Conservation (phyloP, 2,113 vertebrate genomes). For the Cheilinus undulatus region DNA sequence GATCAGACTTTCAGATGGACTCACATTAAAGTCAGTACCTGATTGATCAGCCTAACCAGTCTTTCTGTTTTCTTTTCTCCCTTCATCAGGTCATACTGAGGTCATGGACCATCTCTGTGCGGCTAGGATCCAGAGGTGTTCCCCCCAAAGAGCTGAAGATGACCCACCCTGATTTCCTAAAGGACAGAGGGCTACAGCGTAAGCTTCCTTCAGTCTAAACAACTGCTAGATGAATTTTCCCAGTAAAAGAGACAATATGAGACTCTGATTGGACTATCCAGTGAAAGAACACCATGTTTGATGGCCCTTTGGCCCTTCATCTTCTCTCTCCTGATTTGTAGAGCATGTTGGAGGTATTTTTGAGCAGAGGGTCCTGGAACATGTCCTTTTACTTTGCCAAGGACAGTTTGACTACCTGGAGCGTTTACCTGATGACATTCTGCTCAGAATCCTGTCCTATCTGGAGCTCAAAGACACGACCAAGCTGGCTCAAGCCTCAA, state of each 20-base stretch:
- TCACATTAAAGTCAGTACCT: background rate
- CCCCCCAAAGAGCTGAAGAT: slow-evolving; percentile 79
- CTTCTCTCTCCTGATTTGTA: slow-evolving; percentile 52
- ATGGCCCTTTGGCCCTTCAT: too few relatives aligned
- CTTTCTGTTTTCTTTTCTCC: background rate
- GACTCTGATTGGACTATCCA: too few relatives aligned
- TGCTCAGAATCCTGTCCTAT: slow-evolving; percentile 82
- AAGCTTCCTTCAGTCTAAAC: slow-evolving; percentile 38
- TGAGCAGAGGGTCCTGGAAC: slow-evolving; percentile 78
- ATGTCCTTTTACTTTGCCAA: slow-evolving; percentile 79
- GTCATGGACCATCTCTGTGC: slow-evolving; percentile 85
- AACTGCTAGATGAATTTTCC: background rate
- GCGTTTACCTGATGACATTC: slow-evolving; percentile 80
- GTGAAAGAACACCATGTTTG: too few relatives aligned
- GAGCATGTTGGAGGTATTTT: slow-evolving; percentile 80
- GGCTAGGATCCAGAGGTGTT: slow-evolving; percentile 61
- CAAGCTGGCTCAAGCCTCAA: slow-evolving; percentile 81
- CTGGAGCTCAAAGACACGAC: slow-evolving; percentile 82
- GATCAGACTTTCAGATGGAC: too few relatives aligned
- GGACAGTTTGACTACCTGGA: slow-evolving; percentile 86
- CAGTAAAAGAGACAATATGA: too few relatives aligned
- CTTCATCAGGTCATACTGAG: slow-evolving; percentile 79
- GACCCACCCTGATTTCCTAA: slow-evolving; percentile 79
- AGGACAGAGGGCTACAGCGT: slow-evolving; percentile 79
- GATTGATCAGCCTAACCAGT: background rate